Evolutionary conservation across 2,888 invertebrate species (phyloP).

Genomic region (Cerceris ruficornis): DNA sequence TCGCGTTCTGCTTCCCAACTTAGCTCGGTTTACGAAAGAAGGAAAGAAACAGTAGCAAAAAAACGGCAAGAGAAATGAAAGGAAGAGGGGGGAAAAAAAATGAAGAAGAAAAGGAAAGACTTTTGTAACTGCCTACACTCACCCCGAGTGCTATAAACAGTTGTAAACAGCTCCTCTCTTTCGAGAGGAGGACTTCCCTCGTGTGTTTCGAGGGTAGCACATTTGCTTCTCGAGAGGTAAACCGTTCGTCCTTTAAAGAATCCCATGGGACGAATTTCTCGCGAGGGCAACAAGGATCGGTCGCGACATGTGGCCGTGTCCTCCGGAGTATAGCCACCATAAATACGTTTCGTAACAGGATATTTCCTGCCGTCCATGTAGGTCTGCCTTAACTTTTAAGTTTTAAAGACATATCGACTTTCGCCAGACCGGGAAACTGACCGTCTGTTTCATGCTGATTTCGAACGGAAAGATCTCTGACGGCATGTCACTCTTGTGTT

Average conservation of each 20-base stretch:
- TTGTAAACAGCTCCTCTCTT: conserved; percentile 52
- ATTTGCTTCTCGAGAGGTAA: conserved; percentile 31
- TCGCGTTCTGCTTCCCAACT: conserved; percentile 33
- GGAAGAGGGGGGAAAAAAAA: conserved; percentile 18
- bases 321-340: conserved; percentile 58
- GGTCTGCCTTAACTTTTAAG: conserved; percentile 49
- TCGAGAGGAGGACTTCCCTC: conserved; percentile 2
- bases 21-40: conserved; percentile 52
- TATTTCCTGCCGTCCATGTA: conserved; percentile 68
- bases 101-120: conserved; percentile 19
- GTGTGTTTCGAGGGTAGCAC: conserved; percentile 14
- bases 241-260: conserved; percentile 39
- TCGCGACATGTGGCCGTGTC: conserved; percentile 66
- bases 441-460: conserved; percentile 36
- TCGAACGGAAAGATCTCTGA: conserved; percentile 11
- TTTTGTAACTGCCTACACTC: conserved; percentile 35
- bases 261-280: conserved; percentile 53
- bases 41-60: conserved; percentile 3
- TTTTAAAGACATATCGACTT: conserved; percentile 63
- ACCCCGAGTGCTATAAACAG: conserved; percentile 50
- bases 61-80: neutral
- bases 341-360: conserved; percentile 72
- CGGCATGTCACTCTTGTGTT: neutral
- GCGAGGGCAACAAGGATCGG: conserved; percentile 37
- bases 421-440: conserved; percentile 24